These are phyloP conservation scores for Apodemia duryi DNA, from an alignment of 2,888 invertebrate genomes.

Conservation along the genomic window DNA sequence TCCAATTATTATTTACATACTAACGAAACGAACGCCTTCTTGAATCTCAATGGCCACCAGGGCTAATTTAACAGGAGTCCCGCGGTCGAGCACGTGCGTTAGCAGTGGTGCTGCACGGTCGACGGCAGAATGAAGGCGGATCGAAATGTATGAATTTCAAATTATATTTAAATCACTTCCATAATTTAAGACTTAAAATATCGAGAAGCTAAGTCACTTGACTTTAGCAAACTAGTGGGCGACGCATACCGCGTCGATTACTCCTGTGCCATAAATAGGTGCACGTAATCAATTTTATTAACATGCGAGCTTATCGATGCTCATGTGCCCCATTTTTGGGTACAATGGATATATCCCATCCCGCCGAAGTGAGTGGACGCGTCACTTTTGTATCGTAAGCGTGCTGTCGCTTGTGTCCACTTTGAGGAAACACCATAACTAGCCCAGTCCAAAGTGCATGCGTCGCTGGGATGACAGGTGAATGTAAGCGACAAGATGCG, in stretches of 20 bases:
- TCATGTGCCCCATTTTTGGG: background rate
- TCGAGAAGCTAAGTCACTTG: conserved; percentile 59
- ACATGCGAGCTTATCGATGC: background rate
- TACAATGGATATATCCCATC: background rate
- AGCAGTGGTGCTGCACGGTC: conserved; percentile 35
- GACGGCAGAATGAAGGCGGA: conserved; percentile 39
- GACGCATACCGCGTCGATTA: background rate
- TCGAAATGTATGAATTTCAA: conserved; percentile 48
- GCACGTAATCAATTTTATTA: conserved; percentile 21
- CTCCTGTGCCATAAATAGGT: conserved; percentile 18
- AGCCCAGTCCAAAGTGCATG: background rate
- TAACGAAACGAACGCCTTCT: conserved; percentile 54
- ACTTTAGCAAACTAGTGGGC: conserved; percentile 27
- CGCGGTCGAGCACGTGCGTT: conserved; percentile 30
- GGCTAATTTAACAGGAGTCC: conserved; percentile 22
- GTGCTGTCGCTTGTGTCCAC: background rate
- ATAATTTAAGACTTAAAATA: conserved; percentile 76
- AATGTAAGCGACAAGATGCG: background rate
- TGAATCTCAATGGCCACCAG: conserved; percentile 39
- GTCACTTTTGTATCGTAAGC: background rate
- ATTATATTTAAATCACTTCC: conserved; percentile 67
- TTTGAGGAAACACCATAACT: background rate
- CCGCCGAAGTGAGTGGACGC: background rate
- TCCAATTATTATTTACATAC: conserved; percentile 69
- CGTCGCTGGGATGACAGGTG: background rate